Conservation (phyloP, 2,888 invertebrate species). For the Odontothrips loti region DNA sequence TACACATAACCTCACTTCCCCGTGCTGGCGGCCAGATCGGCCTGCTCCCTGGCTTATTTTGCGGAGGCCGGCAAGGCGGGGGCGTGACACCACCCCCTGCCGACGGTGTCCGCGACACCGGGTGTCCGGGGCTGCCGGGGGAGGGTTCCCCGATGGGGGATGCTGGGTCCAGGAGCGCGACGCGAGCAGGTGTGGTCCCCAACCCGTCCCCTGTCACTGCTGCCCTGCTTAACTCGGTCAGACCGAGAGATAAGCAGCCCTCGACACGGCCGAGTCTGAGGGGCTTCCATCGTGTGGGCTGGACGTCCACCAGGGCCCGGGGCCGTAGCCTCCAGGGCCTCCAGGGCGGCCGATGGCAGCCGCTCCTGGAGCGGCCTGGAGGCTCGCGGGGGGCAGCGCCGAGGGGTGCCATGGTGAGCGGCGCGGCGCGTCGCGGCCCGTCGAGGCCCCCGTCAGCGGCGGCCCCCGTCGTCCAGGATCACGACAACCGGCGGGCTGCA, state of each 20-base stretch:
- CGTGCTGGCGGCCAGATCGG: no score
- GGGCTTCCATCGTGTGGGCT: background rate
- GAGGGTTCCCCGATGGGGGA: no score
- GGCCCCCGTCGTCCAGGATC: background rate
- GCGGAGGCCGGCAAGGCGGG: background rate
- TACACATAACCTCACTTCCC: conserved; percentile 13
- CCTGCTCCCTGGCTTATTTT: no score
- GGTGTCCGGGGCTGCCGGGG: background rate
- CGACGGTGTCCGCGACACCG: background rate
- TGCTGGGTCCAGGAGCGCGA: conserved; percentile 2
- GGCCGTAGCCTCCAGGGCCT: no score
- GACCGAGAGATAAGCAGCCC: background rate
- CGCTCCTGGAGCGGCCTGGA: conserved; percentile 12
- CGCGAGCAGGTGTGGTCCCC: background rate
- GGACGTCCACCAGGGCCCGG: background rate
- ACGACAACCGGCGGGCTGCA: background rate
- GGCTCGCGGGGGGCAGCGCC: background rate
- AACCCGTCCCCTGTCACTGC: background rate
- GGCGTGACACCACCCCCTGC: background rate
- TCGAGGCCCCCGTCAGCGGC: background rate
- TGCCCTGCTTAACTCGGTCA: background rate
- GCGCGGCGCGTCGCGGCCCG: background rate
- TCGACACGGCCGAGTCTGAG: background rate
- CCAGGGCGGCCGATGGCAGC: background rate
- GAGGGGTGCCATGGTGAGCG: background rate